These are phyloP conservation scores for Thera obeliscata DNA, from an alignment of 2,888 invertebrate species.

Conservation along the genomic window DNA sequence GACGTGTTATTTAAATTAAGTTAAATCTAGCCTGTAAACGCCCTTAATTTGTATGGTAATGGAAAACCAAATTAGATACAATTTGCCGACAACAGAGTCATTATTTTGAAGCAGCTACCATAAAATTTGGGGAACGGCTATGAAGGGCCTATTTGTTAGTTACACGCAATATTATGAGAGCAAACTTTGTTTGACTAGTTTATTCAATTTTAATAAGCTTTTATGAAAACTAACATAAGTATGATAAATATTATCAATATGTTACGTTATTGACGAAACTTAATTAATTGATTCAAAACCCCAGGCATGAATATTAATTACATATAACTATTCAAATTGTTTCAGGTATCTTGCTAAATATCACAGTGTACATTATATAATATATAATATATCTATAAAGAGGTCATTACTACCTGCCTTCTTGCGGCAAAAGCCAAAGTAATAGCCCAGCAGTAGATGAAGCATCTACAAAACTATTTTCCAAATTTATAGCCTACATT, in stretches of 20 bases:
- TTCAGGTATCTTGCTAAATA: not conserved
- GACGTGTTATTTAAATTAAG: not conserved
- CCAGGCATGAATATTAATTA: not conserved
- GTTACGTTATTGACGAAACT: not conserved
- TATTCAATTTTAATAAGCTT: not conserved
- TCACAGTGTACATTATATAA: too few species aligned
- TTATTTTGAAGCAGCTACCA: constrained; percentile 62
- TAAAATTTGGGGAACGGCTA: constrained; percentile 62
- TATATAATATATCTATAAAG: not conserved
- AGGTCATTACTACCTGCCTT: constrained; percentile 17
- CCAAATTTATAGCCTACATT: constrained; percentile 50
- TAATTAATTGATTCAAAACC: not conserved
- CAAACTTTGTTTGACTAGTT: constrained; percentile 2
- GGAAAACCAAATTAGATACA: constrained; percentile 32
- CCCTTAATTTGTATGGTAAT: constrained; percentile 26
- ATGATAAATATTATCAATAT: not conserved
- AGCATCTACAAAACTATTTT: constrained; percentile 45
- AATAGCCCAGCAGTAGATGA: constrained; percentile 27
- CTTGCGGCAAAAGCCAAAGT: constrained; percentile 16
- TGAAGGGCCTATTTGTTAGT: constrained; percentile 62
- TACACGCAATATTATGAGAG: constrained; percentile 48
- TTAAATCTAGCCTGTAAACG: constrained; percentile 17
- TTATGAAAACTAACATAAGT: not conserved
- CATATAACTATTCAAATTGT: not conserved
- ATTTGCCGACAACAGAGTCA: constrained; percentile 48